Percentiles rank a stretch among this genome's conserved stretches.
phyloP scores from a whole-genome alignment of 1,140 invertebrate genomes.

The Macrocentrus cingulum region DNA sequence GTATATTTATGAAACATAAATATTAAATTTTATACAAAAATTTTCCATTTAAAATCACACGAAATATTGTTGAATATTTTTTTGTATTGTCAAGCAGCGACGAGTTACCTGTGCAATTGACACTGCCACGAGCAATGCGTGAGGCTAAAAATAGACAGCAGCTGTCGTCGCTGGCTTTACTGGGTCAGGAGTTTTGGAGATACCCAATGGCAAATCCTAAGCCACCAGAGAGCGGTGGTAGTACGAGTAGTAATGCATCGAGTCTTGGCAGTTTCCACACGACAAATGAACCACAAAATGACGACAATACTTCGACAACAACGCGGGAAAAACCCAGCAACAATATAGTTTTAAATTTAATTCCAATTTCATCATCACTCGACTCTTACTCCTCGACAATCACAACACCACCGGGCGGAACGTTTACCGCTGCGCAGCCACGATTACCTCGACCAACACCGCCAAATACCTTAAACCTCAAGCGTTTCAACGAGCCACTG shows the following conservation, averaged over 20 bases:
- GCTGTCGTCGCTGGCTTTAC: conserved; percentile 82
- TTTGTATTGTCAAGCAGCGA: conserved; percentile 66
- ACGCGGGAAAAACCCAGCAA: conserved; percentile 55
- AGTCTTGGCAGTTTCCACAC: conserved; percentile 54
- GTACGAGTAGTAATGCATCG: conserved; percentile 55
- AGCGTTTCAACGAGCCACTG: conserved; percentile 54
- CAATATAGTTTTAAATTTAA: conserved; percentile 75
- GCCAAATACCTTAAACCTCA: conserved; percentile 78
- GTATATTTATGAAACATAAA: conserved; percentile 38
- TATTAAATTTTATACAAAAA: too few species aligned
- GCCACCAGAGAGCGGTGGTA: conserved; percentile 50
- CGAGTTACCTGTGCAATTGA: conserved; percentile 89
- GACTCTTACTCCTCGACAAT: conserved; percentile 30
- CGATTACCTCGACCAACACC: conserved; percentile 74
- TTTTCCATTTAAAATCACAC: conserved; percentile 16
- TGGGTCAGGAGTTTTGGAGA: conserved; percentile 93
- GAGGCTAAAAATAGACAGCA: conserved; percentile 87
- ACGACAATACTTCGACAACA: conserved; percentile 48
- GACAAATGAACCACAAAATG: conserved; percentile 52
- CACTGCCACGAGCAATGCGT: conserved; percentile 78
- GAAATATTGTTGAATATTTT: conserved; percentile 33
- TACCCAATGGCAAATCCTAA: conserved; percentile 79
- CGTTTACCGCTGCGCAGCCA: conserved; percentile 44
- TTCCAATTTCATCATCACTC: conserved; percentile 65
- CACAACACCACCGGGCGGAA: conserved; percentile 42